Evolutionary conservation across 2,888 invertebrate genomes (phyloP).

Genomic region (Scelioninae gen. 1): DNA sequence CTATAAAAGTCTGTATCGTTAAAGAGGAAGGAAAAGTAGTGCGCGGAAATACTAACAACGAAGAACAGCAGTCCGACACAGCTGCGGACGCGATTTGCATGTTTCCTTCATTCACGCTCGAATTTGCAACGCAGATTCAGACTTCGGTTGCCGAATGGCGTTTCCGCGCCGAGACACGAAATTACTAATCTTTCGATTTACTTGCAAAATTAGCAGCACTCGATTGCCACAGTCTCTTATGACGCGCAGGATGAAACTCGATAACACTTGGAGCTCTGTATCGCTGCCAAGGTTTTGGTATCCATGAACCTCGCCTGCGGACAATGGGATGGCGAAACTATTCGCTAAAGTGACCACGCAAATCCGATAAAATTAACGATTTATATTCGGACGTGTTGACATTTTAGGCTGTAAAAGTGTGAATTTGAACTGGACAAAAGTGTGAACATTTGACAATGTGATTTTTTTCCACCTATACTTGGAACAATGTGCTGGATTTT

Average conservation of each 20-base stretch:
- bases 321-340: slow-evolving; percentile 35
- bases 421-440: slow-evolving; percentile 21
- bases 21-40: slow-evolving; percentile 67
- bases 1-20: slow-evolving; percentile 66
- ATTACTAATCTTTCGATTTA: slow-evolving; percentile 69
- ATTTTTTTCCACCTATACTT: slow-evolving; percentile 22
- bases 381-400: slow-evolving; percentile 65
- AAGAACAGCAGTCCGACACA: slow-evolving; percentile 62
- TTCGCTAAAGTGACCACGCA: slow-evolving; percentile 50
- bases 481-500: slow-evolving; percentile 48
- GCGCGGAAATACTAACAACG: slow-evolving; percentile 61
- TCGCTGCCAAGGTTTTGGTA: slow-evolving; percentile 40
- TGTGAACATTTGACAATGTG: slow-evolving; percentile 39
- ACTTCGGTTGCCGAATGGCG: slow-evolving; percentile 60
- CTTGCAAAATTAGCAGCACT: slow-evolving; percentile 56
- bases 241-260: slow-evolving; percentile 39
- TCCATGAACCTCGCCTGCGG: slow-evolving; percentile 29
- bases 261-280: slow-evolving; percentile 43
- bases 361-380: slow-evolving; percentile 64
- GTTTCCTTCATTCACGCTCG: slow-evolving; percentile 67
- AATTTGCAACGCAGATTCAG: slow-evolving; percentile 71
- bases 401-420: slow-evolving; percentile 47
- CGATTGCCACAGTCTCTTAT: slow-evolving; percentile 30
- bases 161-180: slow-evolving; percentile 57
- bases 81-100: slow-evolving; percentile 69